These are phyloP conservation scores for Drosophila borealis DNA, from an alignment of 2,888 invertebrate species.

Conservation along the genomic window DNA sequence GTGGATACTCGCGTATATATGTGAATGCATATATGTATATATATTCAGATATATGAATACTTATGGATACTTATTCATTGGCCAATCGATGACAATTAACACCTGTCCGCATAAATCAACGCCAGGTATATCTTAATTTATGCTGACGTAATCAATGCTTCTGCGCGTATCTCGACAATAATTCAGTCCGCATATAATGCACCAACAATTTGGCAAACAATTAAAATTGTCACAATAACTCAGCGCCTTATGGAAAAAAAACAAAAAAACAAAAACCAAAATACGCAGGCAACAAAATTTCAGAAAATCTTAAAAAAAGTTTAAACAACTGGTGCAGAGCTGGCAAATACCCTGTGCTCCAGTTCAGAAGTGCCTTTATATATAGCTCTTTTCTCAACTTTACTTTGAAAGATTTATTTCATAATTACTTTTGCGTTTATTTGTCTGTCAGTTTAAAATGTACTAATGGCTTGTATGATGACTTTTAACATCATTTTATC, in stretches of 20 bases:
- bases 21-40: background rate
- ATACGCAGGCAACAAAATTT: background rate
- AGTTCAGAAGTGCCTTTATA: no score
- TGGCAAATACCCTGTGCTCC: no score
- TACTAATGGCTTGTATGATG: no score
- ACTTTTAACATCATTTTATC: no score
- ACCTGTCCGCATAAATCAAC: conserved; percentile 62
- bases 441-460: no score
- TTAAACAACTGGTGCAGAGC: no score
- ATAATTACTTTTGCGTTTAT: no score
- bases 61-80: conserved; percentile 53
- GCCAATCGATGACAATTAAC: conserved; percentile 63
- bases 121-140: conserved; percentile 71
- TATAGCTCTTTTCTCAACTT: no score
- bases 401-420: no score
- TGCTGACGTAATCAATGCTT: conserved; percentile 71
- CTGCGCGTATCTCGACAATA: conserved; percentile 58
- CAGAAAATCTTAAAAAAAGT: no score
- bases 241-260: conserved; percentile 46
- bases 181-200: conserved; percentile 45
- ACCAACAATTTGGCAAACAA: conserved; percentile 53
- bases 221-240: conserved; percentile 72
- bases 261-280: background rate
- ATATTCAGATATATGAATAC: conserved; percentile 10
- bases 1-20: conserved; percentile 21